Evolutionary conservation across 1,140 invertebrate species (phyloP).

Genomic region (Rhysida immarginata): DNA sequence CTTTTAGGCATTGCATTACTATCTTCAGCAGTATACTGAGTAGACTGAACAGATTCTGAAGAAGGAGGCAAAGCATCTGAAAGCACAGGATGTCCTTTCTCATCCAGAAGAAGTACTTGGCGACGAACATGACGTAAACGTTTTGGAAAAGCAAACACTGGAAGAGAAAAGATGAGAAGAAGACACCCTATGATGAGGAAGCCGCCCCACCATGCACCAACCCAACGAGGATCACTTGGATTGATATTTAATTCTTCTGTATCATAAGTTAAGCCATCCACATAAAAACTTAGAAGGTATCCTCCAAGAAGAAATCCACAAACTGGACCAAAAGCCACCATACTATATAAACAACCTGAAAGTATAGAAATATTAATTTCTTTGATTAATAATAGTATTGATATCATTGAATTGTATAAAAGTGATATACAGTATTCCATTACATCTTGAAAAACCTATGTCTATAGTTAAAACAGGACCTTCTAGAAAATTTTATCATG

Average conservation of each 20-base stretch:
- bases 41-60: not conserved
- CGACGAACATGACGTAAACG: slow-evolving; percentile 24
- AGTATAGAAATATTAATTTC: too few species aligned
- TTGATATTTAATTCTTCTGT: slow-evolving; percentile 17
- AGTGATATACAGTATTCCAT: too few species aligned
- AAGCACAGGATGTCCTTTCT: slow-evolving; percentile 8
- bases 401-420: too few species aligned
- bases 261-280: slow-evolving; percentile 25
- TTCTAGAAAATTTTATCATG: too few species aligned
- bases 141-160: slow-evolving; percentile 47
- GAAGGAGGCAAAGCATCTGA: not conserved
- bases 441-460: too few species aligned
- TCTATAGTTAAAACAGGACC: too few species aligned
- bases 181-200: slow-evolving; percentile 27
- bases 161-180: slow-evolving; percentile 28
- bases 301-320: slow-evolving; percentile 38
- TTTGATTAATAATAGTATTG: too few species aligned
- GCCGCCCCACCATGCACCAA: slow-evolving; percentile 39
- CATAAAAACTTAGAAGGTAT: slow-evolving; percentile 36
- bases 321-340: slow-evolving; percentile 39
- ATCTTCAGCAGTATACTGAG: not conserved
- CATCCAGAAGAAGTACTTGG: slow-evolving; percentile 13
- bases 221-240: slow-evolving; percentile 32
- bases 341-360: slow-evolving; percentile 39
- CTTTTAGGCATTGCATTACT: not conserved